A percentile compares a stretch with the other conserved stretches of the same genome.
These are phyloP conservation scores for Hucho hucho DNA, from an alignment of 2,113 vertebrate species.

Conservation along the genomic window DNA sequence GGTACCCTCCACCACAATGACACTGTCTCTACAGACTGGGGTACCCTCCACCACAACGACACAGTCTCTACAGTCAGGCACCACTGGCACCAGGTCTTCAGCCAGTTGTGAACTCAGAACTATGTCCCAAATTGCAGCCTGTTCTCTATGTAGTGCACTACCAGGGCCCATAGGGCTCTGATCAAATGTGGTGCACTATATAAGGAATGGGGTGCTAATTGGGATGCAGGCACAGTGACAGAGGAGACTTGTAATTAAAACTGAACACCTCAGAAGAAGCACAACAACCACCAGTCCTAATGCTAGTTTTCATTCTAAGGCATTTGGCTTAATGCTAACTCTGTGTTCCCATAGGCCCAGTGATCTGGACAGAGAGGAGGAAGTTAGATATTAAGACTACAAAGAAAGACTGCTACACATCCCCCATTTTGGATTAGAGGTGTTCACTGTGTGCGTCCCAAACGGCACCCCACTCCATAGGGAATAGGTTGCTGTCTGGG, in stretches of 20 bases:
- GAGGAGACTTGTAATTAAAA: slow-evolving; percentile 75
- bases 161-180: no score
- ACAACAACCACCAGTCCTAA: slow-evolving; percentile 66
- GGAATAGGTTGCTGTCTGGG: no score
- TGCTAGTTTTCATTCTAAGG: slow-evolving; percentile 68
- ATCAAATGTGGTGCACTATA: neutral
- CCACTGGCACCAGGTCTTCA: slow-evolving; percentile 66
- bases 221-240: slow-evolving; percentile 20
- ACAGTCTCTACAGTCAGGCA: slow-evolving; percentile 64
- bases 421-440: slow-evolving; percentile 69
- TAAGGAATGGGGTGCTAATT: no score
- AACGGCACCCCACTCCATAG: no score
- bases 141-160: no score
- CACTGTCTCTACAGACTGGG: no score
- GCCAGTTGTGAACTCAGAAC: slow-evolving; percentile 53
- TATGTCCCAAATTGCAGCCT: no score
- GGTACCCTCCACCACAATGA: no score
- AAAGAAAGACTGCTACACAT: slow-evolving; percentile 54
- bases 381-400: slow-evolving; percentile 68
- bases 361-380: slow-evolving; percentile 69
- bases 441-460: neutral
- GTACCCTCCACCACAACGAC: slow-evolving; percentile 43
- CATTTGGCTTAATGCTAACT: slow-evolving; percentile 67
- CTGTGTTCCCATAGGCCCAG: slow-evolving; percentile 62
- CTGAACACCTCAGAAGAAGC: slow-evolving; percentile 64